Evolutionary conservation across 2,888 invertebrate species (phyloP), one percentile per base, ranked within the genome.

Genomic region (Melanostoma mellinum): DNA sequence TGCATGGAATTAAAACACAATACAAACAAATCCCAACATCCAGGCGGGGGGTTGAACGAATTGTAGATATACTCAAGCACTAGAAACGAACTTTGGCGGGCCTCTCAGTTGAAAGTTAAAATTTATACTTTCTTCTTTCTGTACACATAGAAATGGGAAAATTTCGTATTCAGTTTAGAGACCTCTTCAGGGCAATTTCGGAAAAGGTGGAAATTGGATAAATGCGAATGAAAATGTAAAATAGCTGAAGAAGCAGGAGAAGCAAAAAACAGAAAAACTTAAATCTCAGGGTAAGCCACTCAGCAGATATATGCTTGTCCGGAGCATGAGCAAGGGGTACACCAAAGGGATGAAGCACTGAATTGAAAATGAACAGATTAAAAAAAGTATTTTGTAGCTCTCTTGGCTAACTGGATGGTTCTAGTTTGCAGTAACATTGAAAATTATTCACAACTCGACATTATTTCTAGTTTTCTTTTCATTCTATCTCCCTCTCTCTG

Each of bases 1-100:
- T 80, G 63, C 75, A 75, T 80, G 69, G 69, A 71, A 80, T 80
- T 80, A 80, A 80, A 75, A 80, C 42, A 74, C 68, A 78, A 72
- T 42, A 67, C 53, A 50, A 52, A 53, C 53, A 65, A 58, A 60
- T 40, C 30, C 44, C 20, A 74, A 48, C 58, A 60, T 32, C 55
- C 42, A 42, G 32, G 3, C 8, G 9, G 5, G 35, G 35, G 20
- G 9, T 50, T 30, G 4, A 6, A 53, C 10, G 35, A 8, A 6
- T 40, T 6, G 10, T 20, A 33, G 8, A 20, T 20, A 20, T 20
- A 20, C 20, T 20, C 20, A 20, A 20, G 20, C 20, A 20, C 20
- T 20, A 20, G 20, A 20, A 20, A 20, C 20, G 20, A 20, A 20
- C 20, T 20, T 20, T 20, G 20, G 20, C 20, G 20, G 20, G 20